Conservation (phyloP, 2,888 invertebrate species). For the Pollenia amentaria region DNA sequence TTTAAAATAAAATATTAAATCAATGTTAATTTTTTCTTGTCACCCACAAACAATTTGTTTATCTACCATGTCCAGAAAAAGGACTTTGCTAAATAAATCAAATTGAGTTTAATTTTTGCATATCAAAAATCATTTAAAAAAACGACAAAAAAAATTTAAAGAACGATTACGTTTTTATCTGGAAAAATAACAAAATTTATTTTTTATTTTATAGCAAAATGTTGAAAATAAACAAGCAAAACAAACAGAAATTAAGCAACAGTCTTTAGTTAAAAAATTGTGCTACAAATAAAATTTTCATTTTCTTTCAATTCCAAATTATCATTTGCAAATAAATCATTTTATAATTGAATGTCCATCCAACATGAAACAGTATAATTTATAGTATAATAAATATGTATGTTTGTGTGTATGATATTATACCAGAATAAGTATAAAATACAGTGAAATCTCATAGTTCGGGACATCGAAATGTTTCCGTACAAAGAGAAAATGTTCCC, state of each 20-base stretch:
- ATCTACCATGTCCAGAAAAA: conserved; percentile 1
- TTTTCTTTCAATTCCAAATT: conserved; percentile 7
- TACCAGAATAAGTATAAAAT: conserved; percentile 3
- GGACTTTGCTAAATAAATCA: conserved; percentile 3
- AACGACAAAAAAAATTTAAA: not conserved
- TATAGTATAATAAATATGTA: not conserved
- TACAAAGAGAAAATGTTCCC: no score
- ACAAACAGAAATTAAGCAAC: not conserved
- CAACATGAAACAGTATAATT: conserved; percentile 36
- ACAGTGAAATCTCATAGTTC: no score
- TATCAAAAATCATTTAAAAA: not conserved
- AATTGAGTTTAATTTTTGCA: conserved; percentile 11
- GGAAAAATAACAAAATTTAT: not conserved
- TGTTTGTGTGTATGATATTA: conserved; percentile 14
- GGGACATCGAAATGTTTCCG: no score
- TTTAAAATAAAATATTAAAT: not conserved
- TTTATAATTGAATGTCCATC: conserved; percentile 58
- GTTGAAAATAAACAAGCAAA: not conserved
- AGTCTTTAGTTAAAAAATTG: not conserved
- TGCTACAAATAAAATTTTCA: not conserved
- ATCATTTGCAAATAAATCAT: conserved; percentile 52
- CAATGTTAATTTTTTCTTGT: not conserved
- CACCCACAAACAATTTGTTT: not conserved
- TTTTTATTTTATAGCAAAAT: not conserved
- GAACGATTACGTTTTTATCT: conserved; percentile 8